phyloP scores from a whole-genome alignment of 2,888 invertebrate genomes.

The Ptychoptera albimana region DNA sequence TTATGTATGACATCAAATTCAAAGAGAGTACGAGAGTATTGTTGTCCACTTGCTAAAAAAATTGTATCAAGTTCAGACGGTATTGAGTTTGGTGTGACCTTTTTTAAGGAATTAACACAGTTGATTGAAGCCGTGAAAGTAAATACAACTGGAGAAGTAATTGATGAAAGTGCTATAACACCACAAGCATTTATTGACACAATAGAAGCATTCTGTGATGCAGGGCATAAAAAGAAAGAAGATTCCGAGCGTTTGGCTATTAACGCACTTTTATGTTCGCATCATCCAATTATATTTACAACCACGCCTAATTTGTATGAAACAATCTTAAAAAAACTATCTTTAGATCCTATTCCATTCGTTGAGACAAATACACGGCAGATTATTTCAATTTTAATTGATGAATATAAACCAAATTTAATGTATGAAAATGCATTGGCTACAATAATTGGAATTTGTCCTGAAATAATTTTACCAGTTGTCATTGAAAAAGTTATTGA shows the following conservation, averaged over 20 bases:
- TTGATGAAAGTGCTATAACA: slow-evolving; percentile 17
- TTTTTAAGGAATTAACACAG: slow-evolving; percentile 49
- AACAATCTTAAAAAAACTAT: slow-evolving; percentile 34
- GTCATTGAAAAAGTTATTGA: slow-evolving; percentile 43
- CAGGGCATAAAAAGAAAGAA: slow-evolving; percentile 16
- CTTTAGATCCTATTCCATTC: slow-evolving; percentile 32
- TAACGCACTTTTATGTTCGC: slow-evolving; percentile 52
- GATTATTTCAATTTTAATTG: slow-evolving; percentile 44
- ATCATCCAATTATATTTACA: slow-evolving; percentile 52
- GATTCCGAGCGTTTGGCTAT: slow-evolving; percentile 46
- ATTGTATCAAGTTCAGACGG: slow-evolving; percentile 44
- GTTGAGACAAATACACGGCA: slow-evolving; percentile 39
- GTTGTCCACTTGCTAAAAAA: slow-evolving; percentile 40
- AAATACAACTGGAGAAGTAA: slow-evolving; percentile 17
- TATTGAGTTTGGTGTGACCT: slow-evolving; percentile 41
- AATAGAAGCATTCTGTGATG: slow-evolving; percentile 19
- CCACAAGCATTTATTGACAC: slow-evolving; percentile 21
- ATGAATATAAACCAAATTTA: slow-evolving; percentile 35
- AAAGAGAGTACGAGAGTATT: slow-evolving; percentile 43
- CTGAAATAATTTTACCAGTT: slow-evolving; percentile 45
- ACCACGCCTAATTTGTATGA: slow-evolving; percentile 51
- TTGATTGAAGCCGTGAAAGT: slow-evolving; percentile 48
- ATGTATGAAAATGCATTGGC: slow-evolving; percentile 56
- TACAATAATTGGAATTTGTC: slow-evolving; percentile 46
- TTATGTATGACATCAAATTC: slow-evolving; percentile 48